phyloP scores from a whole-genome alignment of 2,113 vertebrate genomes.

The Theristicus caerulescens region DNA sequence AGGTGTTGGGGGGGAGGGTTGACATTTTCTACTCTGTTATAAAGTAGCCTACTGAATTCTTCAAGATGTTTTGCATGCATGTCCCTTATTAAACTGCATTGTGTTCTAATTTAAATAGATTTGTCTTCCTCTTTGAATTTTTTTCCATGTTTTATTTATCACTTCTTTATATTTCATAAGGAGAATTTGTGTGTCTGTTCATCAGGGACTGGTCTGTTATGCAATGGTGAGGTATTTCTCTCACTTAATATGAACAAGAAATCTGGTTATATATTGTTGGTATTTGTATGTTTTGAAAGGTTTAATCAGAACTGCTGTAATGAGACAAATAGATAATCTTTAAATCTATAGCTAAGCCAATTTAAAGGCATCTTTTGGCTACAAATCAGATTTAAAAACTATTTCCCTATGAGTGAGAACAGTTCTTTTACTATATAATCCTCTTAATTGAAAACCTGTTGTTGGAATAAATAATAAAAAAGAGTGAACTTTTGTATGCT shows the following conservation, averaged over 20 bases:
- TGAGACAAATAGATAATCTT: slow-evolving; percentile 22
- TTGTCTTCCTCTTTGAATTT: not conserved
- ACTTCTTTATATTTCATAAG: slow-evolving; percentile 3
- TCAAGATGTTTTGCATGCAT: not conserved
- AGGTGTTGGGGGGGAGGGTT: not conserved
- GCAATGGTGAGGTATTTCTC: not conserved
- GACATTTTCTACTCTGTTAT: not conserved
- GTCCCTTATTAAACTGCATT: not conserved
- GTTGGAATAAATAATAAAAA: not conserved
- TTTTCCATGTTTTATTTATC: slow-evolving; percentile 5
- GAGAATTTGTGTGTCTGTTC: not conserved
- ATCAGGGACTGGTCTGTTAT: not conserved
- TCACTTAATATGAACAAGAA: not conserved
- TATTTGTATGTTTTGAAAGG: not conserved
- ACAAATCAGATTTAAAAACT: not conserved
- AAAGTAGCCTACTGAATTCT: not conserved
- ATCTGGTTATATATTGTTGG: not conserved
- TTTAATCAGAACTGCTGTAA: not conserved
- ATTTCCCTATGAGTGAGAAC: not conserved
- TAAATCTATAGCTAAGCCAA: not conserved
- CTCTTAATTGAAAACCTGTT: not conserved
- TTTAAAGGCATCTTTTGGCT: not conserved
- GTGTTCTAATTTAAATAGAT: not conserved
- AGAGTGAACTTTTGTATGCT: not conserved
- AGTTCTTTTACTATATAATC: not conserved